phyloP scores from a whole-genome alignment of 2,888 invertebrate species.

The Clanis bilineata region DNA sequence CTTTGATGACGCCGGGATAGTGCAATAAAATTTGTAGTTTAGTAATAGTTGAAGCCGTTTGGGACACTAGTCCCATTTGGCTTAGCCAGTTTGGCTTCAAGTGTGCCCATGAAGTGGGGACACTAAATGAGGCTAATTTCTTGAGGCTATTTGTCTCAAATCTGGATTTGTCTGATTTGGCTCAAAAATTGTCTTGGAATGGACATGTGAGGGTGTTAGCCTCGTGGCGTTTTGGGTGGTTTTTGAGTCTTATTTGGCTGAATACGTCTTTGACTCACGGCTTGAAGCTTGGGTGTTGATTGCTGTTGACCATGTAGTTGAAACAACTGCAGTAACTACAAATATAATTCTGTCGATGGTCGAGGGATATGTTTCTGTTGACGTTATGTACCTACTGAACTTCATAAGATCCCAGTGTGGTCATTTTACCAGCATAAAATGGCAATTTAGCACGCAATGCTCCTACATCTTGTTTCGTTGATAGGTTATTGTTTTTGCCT shows the following conservation, averaged over 20 bases:
- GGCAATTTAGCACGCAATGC: neutral
- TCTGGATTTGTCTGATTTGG: neutral
- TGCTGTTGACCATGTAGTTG: too few relatives aligned
- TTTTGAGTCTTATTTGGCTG: slow-evolving; percentile 6
- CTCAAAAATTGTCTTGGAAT: neutral
- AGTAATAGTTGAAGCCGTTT: neutral
- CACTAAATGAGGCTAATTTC: neutral
- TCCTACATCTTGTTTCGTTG: neutral
- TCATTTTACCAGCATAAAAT: too few relatives aligned
- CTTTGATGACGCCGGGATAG: slow-evolving; percentile 72
- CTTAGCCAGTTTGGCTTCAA: neutral
- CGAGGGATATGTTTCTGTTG: too few relatives aligned
- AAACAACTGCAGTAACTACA: too few relatives aligned
- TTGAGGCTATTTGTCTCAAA: neutral
- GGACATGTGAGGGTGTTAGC: neutral
- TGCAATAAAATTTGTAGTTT: slow-evolving; percentile 57
- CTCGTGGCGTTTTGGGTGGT: slow-evolving; percentile 10
- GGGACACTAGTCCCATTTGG: neutral
- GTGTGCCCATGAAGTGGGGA: neutral
- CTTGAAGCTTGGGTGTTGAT: neutral
- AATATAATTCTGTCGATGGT: too few relatives aligned
- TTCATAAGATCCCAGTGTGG: too few relatives aligned
- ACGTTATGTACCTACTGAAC: too few relatives aligned
- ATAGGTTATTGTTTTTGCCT: slow-evolving; percentile 5
- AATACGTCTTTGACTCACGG: neutral